Base-by-base conservation (phyloP, 2,797 vertebrate genomes). In the Notoglanidium macrostoma region DNA sequence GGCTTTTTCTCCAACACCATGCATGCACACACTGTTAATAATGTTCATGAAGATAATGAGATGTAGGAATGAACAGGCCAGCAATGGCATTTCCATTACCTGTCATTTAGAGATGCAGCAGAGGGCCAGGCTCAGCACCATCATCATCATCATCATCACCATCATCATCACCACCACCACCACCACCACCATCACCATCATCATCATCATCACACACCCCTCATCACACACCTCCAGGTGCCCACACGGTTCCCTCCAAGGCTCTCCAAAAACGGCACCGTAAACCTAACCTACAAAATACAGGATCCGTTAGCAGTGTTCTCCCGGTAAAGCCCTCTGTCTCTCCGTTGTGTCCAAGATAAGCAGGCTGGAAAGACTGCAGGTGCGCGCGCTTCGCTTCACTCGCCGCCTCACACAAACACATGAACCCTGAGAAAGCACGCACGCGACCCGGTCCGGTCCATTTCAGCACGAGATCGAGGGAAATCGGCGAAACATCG, bases 101-200 rank as follows among this genome's bases (percentile, higher is more conserved):
- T 84, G 81, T 78, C 74, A 77, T 80, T 74, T 85, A 35, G 86
- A 89, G 88, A 90, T 89, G 89, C 84, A 84, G 78, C 63, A 87
- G 82, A 82, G 81, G 70, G 70, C 80, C 84, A 67, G 90, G 87
- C 87, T 91, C 94, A 93, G 46, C 63, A 83, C 10, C 59, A 49
- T 17, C 79, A 15, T 3, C 78, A 26, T 4, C 78, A 59, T 6
- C 78, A 46, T 0, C 59, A 79, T 92, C 94, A 93, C 91, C 91
- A 93, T 90, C 94, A 93, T 59, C 77, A 59, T 51, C 51, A 32
- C 14, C 76, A 78, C 57, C 77, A 55, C 26, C 51, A 35, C 8
- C 77, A 79, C 10, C 55, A 32, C n/a, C 35, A 74, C 92, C 94
- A 93, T 93, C 91, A 92, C 92, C 94, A 92, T 93, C 91, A 93